phyloP scores from a whole-genome alignment of 2,113 vertebrate genomes.

The Maccullochella peelii region DNA sequence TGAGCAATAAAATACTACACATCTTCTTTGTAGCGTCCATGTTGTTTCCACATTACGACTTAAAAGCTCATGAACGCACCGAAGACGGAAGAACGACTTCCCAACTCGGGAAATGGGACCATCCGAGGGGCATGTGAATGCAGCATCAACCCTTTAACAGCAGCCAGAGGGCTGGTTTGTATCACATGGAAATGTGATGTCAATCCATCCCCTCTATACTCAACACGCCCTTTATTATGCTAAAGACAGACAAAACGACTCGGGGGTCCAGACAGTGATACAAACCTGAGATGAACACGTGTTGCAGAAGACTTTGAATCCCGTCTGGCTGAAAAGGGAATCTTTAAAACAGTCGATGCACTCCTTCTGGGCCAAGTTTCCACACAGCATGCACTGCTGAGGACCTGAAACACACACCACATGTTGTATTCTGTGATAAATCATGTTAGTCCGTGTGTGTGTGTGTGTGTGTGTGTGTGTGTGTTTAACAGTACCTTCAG shows the following conservation, averaged over 20 bases:
- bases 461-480: background rate
- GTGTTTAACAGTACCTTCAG: slow-evolving; percentile 79
- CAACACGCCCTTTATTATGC: background rate
- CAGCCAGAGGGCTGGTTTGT: background rate
- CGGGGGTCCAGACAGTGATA: background rate
- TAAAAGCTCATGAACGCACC: no score
- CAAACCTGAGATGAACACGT: slow-evolving; percentile 87
- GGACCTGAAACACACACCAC: slow-evolving; percentile 82
- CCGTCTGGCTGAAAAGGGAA: slow-evolving; percentile 79
- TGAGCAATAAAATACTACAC: no score
- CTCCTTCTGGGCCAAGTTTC: slow-evolving; percentile 82
- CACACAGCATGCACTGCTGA: slow-evolving; percentile 89
- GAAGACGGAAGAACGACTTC: no score
- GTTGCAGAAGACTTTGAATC: slow-evolving; percentile 89
- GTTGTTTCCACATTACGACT: no score
- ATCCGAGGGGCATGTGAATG: no score
- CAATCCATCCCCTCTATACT: background rate
- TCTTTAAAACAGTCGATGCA: slow-evolving; percentile 89
- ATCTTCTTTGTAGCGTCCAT: no score
- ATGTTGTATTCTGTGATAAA: background rate
- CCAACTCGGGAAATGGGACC: no score
- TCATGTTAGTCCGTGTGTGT: background rate
- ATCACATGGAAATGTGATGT: background rate
- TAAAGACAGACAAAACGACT: background rate
- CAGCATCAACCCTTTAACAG: background rate